phyloP scores from a whole-genome alignment of 92 coral and sea anemone genomes.

The Zoanthus solanderi region DNA sequence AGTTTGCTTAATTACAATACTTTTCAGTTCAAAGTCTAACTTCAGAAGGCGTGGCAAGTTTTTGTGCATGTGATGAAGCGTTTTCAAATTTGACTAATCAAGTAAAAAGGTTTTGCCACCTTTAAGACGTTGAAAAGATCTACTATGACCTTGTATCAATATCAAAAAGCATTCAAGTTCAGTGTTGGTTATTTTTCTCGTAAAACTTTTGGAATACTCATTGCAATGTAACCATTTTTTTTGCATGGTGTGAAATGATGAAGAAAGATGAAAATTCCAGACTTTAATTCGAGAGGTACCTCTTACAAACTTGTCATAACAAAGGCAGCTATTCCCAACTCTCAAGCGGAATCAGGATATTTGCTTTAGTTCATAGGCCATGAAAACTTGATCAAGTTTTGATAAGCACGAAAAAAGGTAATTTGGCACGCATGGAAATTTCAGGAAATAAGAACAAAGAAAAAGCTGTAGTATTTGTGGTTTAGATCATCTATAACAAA shows the following conservation, averaged over 20 bases:
- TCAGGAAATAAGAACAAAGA: conserved; percentile 12
- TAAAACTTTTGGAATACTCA: background rate
- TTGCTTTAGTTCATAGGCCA: conserved; percentile 23
- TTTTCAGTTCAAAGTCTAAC: background rate
- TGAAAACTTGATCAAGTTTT: conserved; percentile 39
- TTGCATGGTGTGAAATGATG: background rate
- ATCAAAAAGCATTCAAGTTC: background rate
- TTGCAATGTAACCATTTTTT: background rate
- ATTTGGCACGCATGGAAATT: conserved; percentile 35
- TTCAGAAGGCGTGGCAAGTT: background rate
- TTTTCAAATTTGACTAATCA: background rate
- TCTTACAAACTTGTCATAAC: conserved; percentile 21
- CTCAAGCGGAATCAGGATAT: conserved; percentile 34
- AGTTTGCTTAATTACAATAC: background rate
- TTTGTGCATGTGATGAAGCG: background rate
- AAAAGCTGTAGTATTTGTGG: background rate
- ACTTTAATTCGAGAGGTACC: background rate
- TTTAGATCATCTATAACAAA: background rate
- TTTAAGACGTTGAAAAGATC: background rate
- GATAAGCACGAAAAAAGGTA: conserved; percentile 44
- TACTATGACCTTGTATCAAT: background rate
- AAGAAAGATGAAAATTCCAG: background rate
- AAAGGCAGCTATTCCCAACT: conserved; percentile 14
- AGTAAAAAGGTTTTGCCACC: background rate
- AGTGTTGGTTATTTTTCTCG: background rate